A percentile compares a stretch with the other conserved stretches of the same genome.
Evolutionary conservation across 2,888 invertebrate species (phyloP).

Genomic region (Nemapogon koenigi): DNA sequence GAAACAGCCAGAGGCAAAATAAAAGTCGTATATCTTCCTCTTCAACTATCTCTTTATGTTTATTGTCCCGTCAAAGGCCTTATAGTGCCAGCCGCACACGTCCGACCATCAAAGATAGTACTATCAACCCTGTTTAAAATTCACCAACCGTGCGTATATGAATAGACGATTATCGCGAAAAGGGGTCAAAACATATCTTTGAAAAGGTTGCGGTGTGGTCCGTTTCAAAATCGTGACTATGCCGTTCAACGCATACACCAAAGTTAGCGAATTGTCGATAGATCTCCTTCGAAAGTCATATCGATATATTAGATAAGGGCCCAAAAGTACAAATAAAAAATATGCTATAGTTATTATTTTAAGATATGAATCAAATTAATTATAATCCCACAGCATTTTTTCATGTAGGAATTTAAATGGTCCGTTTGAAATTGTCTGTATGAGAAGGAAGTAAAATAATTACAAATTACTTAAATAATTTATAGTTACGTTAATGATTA

Average conservation of each 20-base stretch:
- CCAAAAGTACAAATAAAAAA: too few species aligned
- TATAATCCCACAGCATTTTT: too few species aligned
- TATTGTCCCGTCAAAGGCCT: conserved; percentile 2
- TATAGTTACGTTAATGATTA: too few species aligned
- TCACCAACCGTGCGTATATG: conserved; percentile 31
- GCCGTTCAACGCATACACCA: conserved; percentile 5
- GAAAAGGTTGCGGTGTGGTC: conserved; percentile 20
- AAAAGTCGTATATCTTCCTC: conserved; percentile 7
- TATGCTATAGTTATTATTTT: too few species aligned
- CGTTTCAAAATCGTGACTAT: conserved; percentile 13
- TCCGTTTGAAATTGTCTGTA: too few species aligned
- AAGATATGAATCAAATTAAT: too few species aligned
- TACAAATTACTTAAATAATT: too few species aligned
- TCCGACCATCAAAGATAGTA: conserved; percentile 11
- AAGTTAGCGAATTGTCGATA: conserved; percentile 1
- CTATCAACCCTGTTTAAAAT: conserved; percentile 25
- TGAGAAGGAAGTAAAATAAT: too few species aligned
- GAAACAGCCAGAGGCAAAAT: conserved; percentile 8
- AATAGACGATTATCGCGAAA: conserved; percentile 38
- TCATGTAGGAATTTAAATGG: too few species aligned
- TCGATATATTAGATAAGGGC: too few species aligned
- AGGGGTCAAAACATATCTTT: conserved; percentile 32
- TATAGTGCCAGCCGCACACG: conserved; percentile 16
- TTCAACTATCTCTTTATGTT: conserved; percentile 7
- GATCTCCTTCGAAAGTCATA: conserved; percentile 3